These are phyloP conservation scores for Monomorium pharaonis DNA, from an alignment of 1,140 invertebrate genomes.

Conservation along the genomic window DNA sequence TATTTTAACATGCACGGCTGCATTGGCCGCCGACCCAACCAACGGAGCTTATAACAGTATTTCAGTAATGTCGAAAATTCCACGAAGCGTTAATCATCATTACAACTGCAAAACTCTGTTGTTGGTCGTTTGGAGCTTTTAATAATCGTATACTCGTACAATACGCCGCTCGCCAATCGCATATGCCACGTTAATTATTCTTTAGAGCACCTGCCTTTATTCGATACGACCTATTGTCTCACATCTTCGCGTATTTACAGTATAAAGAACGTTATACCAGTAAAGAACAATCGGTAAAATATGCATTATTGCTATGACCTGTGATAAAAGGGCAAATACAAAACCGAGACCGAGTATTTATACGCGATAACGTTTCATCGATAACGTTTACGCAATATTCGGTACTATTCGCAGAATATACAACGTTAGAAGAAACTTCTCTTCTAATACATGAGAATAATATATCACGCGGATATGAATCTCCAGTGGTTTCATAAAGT, in stretches of 20 bases:
- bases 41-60: constrained; percentile 15
- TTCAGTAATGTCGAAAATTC: constrained; percentile 34
- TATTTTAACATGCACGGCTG: neutral
- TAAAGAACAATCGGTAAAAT: constrained; percentile 13
- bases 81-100: constrained; percentile 47
- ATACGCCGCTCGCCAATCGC: constrained; percentile 31
- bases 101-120: constrained; percentile 23
- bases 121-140: constrained; percentile 40
- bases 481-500: constrained; percentile 1
- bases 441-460: neutral
- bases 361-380: neutral
- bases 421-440: constrained; percentile 3
- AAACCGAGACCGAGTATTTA: neutral
- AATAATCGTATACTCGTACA: constrained; percentile 32
- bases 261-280: constrained; percentile 3
- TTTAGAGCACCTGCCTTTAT: constrained; percentile 37
- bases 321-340: neutral
- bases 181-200: constrained; percentile 53
- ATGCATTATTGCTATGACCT: neutral
- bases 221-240: constrained; percentile 31
- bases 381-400: neutral
- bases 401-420: neutral
- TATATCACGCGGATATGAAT: constrained; percentile 16
- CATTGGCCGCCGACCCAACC: neutral
- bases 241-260: constrained; percentile 34